Evolutionary conservation across 2,113 vertebrate species (phyloP), one percentile per base, ranked within the genome.

Genomic region (Eulacestoma nigropectus): DNA sequence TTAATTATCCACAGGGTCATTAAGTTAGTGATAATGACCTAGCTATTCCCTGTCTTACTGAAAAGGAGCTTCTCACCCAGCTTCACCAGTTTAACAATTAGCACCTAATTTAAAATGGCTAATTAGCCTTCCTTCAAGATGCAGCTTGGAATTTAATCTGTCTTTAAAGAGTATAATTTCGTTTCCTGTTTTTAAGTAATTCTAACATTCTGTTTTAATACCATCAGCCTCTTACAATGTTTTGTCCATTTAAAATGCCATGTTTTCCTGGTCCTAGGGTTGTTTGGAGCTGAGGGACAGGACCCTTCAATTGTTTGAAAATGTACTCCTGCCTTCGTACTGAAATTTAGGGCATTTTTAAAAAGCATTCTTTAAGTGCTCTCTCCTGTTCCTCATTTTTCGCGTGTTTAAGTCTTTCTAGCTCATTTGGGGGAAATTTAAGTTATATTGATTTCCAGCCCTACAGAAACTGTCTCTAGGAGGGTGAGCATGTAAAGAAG

Each of bases 171-270:
- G 15, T 16, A 15, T 16, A 0, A 14, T 29, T 73, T 50, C 73
- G 6, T 57, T 84, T 77, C 16, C 32, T 68, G 10, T 32, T 64
- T 73, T 60, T n/a, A 78, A 84, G 14, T 32, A 35, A 42, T 65
- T 52, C 37, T 62, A 39, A 10, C 32, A 5, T 44, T 83, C 41
- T 62, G 6, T 11, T 87, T 87, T 56, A 42, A 32, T 64, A 42
- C 10, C 4, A 18, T 50, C 20, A 42, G 8, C 1, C 3, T 41
- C 10, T 37, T 30, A 7, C 2, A 23, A 7, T 15, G 18, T 26
- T 60, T 76, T 77, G 39, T 76, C 21, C 2, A 26, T 70, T 69
- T 19, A 13, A 88, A 81, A 46, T 26, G 16, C 9, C 4, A 7
- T 10, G 6, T 65, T 60, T 22, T 86, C 27, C 39, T 78, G 23